Evolutionary conservation across 35 echinoderm and acorn worm genomes (phyloP), one percentile per base, ranked within the genome.

Genomic region (Diadema setosum): DNA sequence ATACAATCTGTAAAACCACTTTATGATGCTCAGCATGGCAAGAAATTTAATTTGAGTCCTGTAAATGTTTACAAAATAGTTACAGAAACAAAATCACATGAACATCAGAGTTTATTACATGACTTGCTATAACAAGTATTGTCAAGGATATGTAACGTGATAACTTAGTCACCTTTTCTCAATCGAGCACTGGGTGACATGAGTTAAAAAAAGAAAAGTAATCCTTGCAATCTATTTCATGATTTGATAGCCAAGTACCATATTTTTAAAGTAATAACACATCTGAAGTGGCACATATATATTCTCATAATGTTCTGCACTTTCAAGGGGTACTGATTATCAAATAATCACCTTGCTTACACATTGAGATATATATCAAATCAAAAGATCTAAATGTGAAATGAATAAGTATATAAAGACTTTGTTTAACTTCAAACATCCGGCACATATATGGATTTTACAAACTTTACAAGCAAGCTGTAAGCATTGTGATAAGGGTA

Each of bases 31-130:
- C 44, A 78, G 73, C 73, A 78, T 78, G 73, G 73, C 73, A 78
- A 78, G 73, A 41, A 78, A 78, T 78, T 78, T 78, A 67, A 78
- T 78, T 42, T 41, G 73, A 78, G 73, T 78, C 73, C 73, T 41
- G 44, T 78, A 44, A 41, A 78, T 78, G 70, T 78, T 25, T 78
- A 78, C 73, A 78, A 78, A 78, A 42, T 42, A 78, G 37, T 78
- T 39, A 78, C 73, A 78, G 35, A 78, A 17, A 8, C 40, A 21
- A 20, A 78, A 16, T 67, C 63, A 33, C n/a, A 16, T 55, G 18
- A 14, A 0, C 63, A n/a, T 33, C 21, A 16, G 30, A 67, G 37
- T 67, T 34, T 15, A 32, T 1, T 67, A 18, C 23, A 33, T n/a
- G 14, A 55, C 12, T 55, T 16, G 21, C 21, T 18, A 67, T 34